These are phyloP conservation scores for Glyphotaelius pellucidus DNA, from an alignment of 2,888 invertebrate genomes.

Conservation along the genomic window DNA sequence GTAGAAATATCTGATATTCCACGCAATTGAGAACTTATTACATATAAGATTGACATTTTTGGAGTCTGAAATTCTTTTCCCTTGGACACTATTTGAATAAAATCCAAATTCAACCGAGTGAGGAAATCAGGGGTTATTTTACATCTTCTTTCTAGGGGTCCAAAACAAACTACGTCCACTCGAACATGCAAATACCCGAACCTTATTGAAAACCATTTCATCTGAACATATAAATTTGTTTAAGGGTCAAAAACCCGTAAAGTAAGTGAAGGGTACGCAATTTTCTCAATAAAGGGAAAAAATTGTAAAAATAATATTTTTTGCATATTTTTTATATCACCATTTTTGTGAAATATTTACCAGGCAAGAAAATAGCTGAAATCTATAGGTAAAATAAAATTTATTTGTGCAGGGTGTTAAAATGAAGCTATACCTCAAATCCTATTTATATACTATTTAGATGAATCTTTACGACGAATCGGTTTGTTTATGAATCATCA, in stretches of 20 bases:
- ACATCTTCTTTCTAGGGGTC: neutral
- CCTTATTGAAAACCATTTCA: neutral
- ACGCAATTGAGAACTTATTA: neutral
- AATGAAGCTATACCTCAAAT: no score
- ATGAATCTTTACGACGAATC: no score
- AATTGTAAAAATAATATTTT: neutral
- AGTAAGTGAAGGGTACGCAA: neutral
- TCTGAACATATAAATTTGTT: neutral
- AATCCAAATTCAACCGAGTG: neutral
- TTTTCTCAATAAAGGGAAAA: neutral
- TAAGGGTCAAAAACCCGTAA: neutral
- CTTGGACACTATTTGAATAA: conserved; percentile 14
- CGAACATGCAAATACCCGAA: neutral
- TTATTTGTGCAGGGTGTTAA: no score
- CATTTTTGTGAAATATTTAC: no score
- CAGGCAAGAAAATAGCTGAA: no score
- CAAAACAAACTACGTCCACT: neutral
- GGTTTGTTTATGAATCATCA: no score
- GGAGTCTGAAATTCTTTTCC: neutral
- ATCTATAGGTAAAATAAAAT: no score
- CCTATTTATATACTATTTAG: no score
- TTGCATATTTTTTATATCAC: neutral
- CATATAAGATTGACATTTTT: neutral
- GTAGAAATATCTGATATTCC: neutral
- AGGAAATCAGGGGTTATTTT: neutral